phyloP scores from a whole-genome alignment of 2,888 invertebrate species.

The Xylota segnis region DNA sequence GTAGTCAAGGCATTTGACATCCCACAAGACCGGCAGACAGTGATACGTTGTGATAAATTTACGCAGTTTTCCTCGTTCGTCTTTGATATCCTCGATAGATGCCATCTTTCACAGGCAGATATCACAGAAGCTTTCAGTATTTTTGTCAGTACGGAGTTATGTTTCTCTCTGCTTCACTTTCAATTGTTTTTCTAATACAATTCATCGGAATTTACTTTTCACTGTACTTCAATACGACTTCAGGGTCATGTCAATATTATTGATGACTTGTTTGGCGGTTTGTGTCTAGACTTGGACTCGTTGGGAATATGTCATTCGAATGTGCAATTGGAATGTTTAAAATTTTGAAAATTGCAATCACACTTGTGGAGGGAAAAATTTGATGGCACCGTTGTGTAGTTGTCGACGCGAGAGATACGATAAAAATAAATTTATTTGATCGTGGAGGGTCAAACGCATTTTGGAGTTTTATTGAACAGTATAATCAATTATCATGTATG shows the following conservation, averaged over 20 bases:
- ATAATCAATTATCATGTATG: constrained; percentile 45
- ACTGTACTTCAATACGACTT: constrained; percentile 18
- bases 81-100: constrained; percentile 23
- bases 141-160: constrained; percentile 21
- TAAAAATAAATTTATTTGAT: background rate
- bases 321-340: background rate
- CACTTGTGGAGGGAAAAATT: background rate
- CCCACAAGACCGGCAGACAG: constrained; percentile 82
- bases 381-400: background rate
- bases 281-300: constrained; percentile 1
- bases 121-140: constrained; percentile 16
- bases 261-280: constrained; percentile 50
- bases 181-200: background rate
- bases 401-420: background rate
- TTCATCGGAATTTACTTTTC: constrained; percentile 7
- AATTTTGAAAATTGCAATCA: background rate
- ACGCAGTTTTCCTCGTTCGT: constrained; percentile 53
- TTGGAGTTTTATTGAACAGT: constrained; percentile 54
- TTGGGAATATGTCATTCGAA: background rate
- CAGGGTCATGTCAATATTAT: constrained; percentile 50
- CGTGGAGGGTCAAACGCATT: constrained; percentile 4
- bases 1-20: constrained; percentile 82
- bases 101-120: constrained; percentile 7
- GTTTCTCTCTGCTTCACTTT: background rate
- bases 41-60: constrained; percentile 56